Base-by-base conservation (phyloP, 64 coral and sea anemone genomes). In the Actinia tenebrosa region DNA sequence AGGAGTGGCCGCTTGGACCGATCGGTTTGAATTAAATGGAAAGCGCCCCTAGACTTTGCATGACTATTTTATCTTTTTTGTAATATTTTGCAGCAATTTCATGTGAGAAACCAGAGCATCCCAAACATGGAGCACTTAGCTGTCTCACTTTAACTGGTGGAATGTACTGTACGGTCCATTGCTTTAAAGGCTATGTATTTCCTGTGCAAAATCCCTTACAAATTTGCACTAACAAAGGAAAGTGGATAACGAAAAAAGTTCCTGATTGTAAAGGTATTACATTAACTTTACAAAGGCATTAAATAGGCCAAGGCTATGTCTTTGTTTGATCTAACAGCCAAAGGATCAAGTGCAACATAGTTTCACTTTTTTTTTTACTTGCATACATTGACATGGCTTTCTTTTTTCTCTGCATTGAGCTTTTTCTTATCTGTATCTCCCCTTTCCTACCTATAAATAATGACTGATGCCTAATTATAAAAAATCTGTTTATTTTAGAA, bases 191-290 rank as follows among this genome's bases (percentile, higher is more conserved):
- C 50, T 89, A 93, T 80, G 87, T 59, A 7, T 80, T 89, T 50
- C 6, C 69, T 15, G 44, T 84, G 4, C 18, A 44, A 45, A 17
- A 72, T 15, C 61, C 60, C 18, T 46, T 30, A 26, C 37, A 68
- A 1, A n/a, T 86, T 16, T 93, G 91, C 56, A 20, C 26, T n/a
- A 5, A 56, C 53, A 54, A 1, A 14, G 87, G 87, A 30, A 79
- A 20, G 43, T 89, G 87, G 87, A 5, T 56, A 15, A 47, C 3
- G 7, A 86, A 27, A 56, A 62, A 23, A 44, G 16, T 93, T 14
- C 91, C 91, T 45, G 86, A 93, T 68, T 93, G 91, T 60, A 85
- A 69, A 84, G 83, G 91, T 93, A 13, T 75, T 3, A 50, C 7
- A 50, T 50, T 50, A 50, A 50, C 4, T 50, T 50, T 50, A 50